Evolutionary conservation across 2,888 invertebrate species (phyloP), one percentile per base, ranked within the genome.

Genomic region (Mesopsocus fuscifrons): DNA sequence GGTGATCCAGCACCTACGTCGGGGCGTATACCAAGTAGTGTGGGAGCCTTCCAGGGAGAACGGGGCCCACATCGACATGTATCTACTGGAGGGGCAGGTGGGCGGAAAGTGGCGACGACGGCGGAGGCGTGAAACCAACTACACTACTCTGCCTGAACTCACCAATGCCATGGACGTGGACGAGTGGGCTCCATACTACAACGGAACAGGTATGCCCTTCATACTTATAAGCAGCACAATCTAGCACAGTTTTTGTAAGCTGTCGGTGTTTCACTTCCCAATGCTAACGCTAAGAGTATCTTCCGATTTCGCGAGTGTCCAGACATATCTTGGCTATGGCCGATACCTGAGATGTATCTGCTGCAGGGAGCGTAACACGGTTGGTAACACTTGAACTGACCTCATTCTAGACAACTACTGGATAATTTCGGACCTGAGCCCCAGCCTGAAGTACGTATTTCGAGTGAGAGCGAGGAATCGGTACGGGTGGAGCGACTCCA

Each of bases 401-500:
- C 44, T 46, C 46, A 43, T 57, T 60, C 30, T 57, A 74, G 77
- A 85, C 34, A 72, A 77, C 46, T 79, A 78, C 55, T 92, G 89
- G 81, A 71, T 83, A 46, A 74, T 88, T 20, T 69, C 71, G 8
- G 74, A 74, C 13, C 62, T 76, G 42, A 68, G 69, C 43, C 66
- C 69, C 17, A 71, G 72, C 45, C 62, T 69, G 18, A 66, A 72
- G 41, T 77, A 80, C 51, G 64, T 69, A 43, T 85, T 85, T 56
- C 69, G 81, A 8, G 84, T 85, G 40, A 72, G 77, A 47, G 87
- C 89, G 0, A 65, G 68, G 45, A 92, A 91, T 60, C 63, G 67
- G 3, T 75, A 80, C 58, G 91, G 91, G 17, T 84, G 82, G 74
- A 82, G 89, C 46, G 68, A 73, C 13, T 76, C 76, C 58, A 88